A percentile compares a stretch with the other conserved stretches of the same genome.
phyloP scores from a whole-genome alignment of 2,888 invertebrate genomes.

The Mythimna albipuncta region DNA sequence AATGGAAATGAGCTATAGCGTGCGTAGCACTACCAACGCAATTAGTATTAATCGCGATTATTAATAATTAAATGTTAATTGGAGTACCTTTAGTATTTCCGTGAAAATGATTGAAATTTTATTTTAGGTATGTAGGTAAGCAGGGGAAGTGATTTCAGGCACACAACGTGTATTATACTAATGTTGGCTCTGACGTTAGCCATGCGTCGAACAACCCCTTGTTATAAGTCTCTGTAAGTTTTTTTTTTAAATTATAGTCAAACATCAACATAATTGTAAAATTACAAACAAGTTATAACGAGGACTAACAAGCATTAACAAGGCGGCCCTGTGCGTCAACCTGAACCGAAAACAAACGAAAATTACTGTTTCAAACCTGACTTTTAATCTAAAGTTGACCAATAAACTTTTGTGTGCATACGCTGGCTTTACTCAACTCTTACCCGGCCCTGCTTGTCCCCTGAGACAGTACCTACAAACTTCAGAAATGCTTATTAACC shows the following conservation, averaged over 20 bases:
- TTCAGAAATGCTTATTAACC: conserved; percentile 53
- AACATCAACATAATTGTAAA: not conserved
- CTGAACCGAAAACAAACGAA: conserved; percentile 6
- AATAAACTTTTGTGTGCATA: conserved; percentile 14
- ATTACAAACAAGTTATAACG: not conserved
- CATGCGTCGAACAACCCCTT: not conserved
- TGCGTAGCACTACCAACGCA: conserved; percentile 36
- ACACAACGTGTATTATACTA: conserved; percentile 1
- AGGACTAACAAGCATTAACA: conserved; percentile 2
- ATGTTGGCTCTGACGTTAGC: not conserved
- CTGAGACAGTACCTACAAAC: conserved; percentile 33
- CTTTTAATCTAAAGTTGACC: conserved; percentile 12
- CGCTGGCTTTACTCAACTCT: conserved; percentile 20
- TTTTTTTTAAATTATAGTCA: not conserved
- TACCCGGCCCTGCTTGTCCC: conserved; percentile 21
- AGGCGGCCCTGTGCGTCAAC: not conserved
- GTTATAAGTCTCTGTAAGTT: no score
- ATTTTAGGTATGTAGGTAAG: conserved; percentile 4
- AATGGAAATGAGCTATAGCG: conserved; percentile 43
- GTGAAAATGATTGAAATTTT: conserved; percentile 23
- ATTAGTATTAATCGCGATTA: conserved; percentile 43
- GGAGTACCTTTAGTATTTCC: conserved; percentile 24
- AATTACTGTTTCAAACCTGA: not conserved
- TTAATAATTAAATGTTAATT: conserved; percentile 51
- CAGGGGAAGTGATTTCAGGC: conserved; percentile 1